Base-by-base conservation (phyloP, 2,797 vertebrate genomes). In the Arnoldichthys spilopterus region DNA sequence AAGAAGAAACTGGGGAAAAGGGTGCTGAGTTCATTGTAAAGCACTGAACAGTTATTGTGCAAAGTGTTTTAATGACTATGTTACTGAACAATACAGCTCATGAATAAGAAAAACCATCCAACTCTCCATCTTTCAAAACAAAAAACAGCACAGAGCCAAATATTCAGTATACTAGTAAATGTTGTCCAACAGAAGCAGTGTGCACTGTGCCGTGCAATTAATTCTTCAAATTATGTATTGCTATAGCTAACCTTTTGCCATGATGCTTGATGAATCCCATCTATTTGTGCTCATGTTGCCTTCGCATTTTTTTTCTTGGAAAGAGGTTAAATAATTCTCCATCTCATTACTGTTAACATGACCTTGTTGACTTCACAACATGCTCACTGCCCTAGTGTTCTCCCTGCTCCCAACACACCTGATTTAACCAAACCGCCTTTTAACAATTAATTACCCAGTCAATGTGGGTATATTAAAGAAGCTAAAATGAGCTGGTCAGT, bases 71-170 rank as follows among this genome's bases (percentile, higher is more conserved):
- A 75, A 80, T 49, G 56, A 75, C 56, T 26, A 63, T 49, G 20
- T 30, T 59, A 30, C 56, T 58, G 54, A 28, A 58, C 0, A 13
- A 58, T 15, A 12, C 54, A 5, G 24, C 68, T 22, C 47, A 56
- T 58, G 70, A 82, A 77, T 49, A 74, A 63, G 67, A 72, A 74
- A 72, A 66, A 47, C 56, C 63, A n/a, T 62, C 12, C 54, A 76
- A 80, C 74, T 80, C 68, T 18, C 12, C 53, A 59, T 62, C 24
- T 53, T 49, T 8, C 30, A 43, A 13, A 70, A 28, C 53, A 76
- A n/a, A n/a, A n/a, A 58, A 69, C 37, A 56, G 51, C 1, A 12
- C 16, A 40, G 71, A 34, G 28, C 26, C 16, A 45, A 67, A 73
- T 51, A 58, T 68, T 6, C 66, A 74, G 30, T 51, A 64, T 43